Evolutionary conservation across 1,140 invertebrate species (phyloP), one percentile per base, ranked within the genome.

Genomic region (Tetraneura akinire): DNA sequence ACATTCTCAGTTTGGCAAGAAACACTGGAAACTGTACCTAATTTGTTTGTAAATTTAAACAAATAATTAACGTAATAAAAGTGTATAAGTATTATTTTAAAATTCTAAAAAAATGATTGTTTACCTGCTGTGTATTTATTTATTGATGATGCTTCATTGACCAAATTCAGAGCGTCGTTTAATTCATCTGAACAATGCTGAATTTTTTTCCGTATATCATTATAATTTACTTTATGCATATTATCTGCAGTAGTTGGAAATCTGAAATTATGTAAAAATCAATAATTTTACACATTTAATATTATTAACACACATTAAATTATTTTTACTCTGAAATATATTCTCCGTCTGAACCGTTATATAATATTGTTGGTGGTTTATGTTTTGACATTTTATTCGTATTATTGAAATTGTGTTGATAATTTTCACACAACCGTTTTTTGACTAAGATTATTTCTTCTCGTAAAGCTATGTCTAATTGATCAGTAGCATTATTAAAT

Each of bases 11-110:
- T 78, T 62, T 78, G 74, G n/a, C 74, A 60, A 0, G 74, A 78
- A 78, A 78, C 74, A 29, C 74, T 45, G 0, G 74, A 78, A 78
- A 78, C 74, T 78, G 74, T 26, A 76, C 4, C 26, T 74, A 74
- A 14, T 55, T 47, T 3, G n/a, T 11, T 18, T 21, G n/a, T 64
- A n/a, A n/a, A 21, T 71, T 51, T 18, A 29, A 11, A 53, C 5
- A 29, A 18, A 70, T 26, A 70, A 11, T 60, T 0, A 23, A 21
- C 11, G 1, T 16, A 1, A 26, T 60, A 60, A 60, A 60, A 16
- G 3, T 29, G 26, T 26, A 29, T 29, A 16, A 0, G 21, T 37
- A 37, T 16, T 26, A 26, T 23, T 29, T 60, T 60, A 29, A 6
- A 60, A 6, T 60, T 6, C 5, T 37, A 37, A 37, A 37, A 4